phyloP scores from a whole-genome alignment of 1,140 invertebrate genomes.

The Rhynchophorus ferrugineus region DNA sequence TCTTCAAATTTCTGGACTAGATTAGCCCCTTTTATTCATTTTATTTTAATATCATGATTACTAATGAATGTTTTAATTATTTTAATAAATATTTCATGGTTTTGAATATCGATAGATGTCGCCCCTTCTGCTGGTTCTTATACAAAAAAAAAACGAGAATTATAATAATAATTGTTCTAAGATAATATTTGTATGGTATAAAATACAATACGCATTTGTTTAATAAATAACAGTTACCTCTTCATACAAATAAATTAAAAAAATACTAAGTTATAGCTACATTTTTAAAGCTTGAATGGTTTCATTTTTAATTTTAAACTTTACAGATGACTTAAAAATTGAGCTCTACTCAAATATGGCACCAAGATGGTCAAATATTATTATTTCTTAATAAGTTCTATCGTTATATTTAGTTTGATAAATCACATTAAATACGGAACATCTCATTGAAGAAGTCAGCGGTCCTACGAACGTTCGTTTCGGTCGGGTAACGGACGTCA shows the following conservation, averaged over 20 bases:
- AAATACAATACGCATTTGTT: constrained; percentile 11
- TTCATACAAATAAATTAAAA: constrained; percentile 32
- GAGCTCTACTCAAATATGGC: constrained; percentile 43
- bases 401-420: constrained; percentile 13
- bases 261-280: constrained; percentile 33
- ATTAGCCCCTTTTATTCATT: too few relatives aligned
- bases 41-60: too few relatives aligned
- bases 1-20: too few relatives aligned
- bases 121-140: too few relatives aligned
- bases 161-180: too few relatives aligned
- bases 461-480: constrained; percentile 20
- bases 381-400: constrained; percentile 22
- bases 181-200: constrained; percentile 15
- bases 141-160: too few relatives aligned
- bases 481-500: too few relatives aligned
- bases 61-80: too few relatives aligned
- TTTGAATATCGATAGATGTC: too few relatives aligned
- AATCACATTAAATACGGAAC: constrained; percentile 40
- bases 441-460: constrained; percentile 37
- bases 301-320: too few relatives aligned
- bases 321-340: constrained; percentile 40
- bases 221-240: constrained; percentile 30
- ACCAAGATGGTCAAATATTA: constrained; percentile 40
- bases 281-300: constrained; percentile 39
- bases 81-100: too few relatives aligned